Base-by-base conservation (phyloP, 1,140 invertebrate genomes). In the Bradynema listronoti region DNA sequence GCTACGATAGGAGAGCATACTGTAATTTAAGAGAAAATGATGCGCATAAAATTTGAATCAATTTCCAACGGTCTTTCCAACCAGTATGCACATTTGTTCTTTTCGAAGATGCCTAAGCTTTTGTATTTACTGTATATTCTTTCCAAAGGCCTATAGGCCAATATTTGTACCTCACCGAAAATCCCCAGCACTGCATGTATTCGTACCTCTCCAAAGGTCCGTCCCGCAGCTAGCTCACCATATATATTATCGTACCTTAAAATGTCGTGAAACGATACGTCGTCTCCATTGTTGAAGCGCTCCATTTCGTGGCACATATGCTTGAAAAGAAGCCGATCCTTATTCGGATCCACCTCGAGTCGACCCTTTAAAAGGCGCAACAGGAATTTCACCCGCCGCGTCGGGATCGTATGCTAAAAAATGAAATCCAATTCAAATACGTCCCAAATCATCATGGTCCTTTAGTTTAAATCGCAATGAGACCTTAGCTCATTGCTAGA, bases 251-350 rank as follows among this genome's bases (percentile, higher is more conserved):
- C 69, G 56, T 82, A 94, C 90, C 93, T 97, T 42, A 99, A 87
- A 57, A 98, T 94, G 83, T 99, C 95, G 77, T 99, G 95, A 79
- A 99, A 99, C 0, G 93, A 97, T 19, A 98, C 94, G 81, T 99
- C 94, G 80, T 94, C 92, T n/a, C 93, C 91, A 80, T 95, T 96
- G 75, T 98, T 91, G 4, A 98, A 81, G 61, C 90, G 83, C 79
- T 99, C 93, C 53, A 99, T 83, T 81, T 99, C 95, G 71, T 97
- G 97, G 75, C 93, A 98, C 94, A 99, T 98, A 78, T 99, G 95
- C 78, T 98, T 98, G 78, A 98, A 98, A 2, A 99, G 82, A 4
- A 97, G 82, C 1, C 91, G 83, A 81, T 98, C 94, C 79, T 94
- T 96, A 73, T 95, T 91, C 1, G 92, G 89, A 83, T 98, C 93